Evolutionary conservation across 2,113 vertebrate genomes (phyloP).

Genomic region (Anhinga rufa): DNA sequence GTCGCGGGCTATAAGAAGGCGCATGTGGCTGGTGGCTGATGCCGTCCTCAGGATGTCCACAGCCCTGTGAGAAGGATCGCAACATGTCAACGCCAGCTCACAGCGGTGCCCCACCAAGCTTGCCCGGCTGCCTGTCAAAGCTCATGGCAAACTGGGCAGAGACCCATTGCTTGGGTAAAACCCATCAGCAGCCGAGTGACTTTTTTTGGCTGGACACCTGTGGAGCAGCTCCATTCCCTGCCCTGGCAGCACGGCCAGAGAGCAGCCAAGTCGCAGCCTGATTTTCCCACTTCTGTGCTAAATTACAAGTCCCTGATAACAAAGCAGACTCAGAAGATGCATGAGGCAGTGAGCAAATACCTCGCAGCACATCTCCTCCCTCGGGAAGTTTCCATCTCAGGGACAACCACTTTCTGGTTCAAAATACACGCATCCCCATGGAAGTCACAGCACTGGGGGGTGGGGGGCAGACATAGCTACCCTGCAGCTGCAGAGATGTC

Average conservation of each 20-base stretch:
- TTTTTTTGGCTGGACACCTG: background rate
- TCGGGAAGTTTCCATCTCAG: background rate
- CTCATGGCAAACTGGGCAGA: background rate
- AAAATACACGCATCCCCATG: rapidly evolving
- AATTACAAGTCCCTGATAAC: background rate
- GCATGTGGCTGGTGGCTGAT: constrained; percentile 87
- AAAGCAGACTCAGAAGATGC: background rate
- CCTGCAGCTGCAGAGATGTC: background rate
- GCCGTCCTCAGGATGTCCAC: constrained; percentile 86
- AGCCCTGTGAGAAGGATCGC: constrained; percentile 65
- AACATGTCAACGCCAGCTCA: rapidly evolving
- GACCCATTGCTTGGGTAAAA: background rate
- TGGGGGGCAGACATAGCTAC: background rate
- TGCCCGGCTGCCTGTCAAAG: rapidly evolving
- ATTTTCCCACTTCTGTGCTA: background rate
- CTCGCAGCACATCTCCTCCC: too few relatives aligned
- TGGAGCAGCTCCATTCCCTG: background rate
- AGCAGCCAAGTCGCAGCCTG: background rate
- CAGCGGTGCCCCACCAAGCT: rapidly evolving
- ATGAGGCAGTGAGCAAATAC: background rate
- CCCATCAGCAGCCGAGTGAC: background rate
- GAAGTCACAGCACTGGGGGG: background rate
- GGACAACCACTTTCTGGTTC: background rate
- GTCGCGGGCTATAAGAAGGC: constrained; percentile 85
- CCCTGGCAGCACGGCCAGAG: rapidly evolving